These are phyloP conservation scores for Anableps anableps DNA, from an alignment of 2,797 vertebrate species.

Conservation along the genomic window DNA sequence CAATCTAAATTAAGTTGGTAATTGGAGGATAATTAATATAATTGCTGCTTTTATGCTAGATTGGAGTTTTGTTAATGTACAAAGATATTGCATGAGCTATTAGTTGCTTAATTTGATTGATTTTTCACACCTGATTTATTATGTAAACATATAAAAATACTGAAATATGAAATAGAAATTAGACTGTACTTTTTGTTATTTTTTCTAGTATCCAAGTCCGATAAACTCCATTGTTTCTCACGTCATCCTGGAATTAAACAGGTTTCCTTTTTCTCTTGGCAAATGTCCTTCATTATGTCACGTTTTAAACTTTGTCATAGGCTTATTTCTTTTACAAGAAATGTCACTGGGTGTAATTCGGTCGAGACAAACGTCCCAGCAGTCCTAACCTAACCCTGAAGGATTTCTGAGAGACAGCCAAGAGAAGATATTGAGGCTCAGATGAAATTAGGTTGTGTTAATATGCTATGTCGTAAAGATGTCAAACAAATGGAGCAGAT, in stretches of 20 bases:
- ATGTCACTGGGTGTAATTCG: conserved; percentile 69
- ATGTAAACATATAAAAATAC: conserved; percentile 62
- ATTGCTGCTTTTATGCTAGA: conserved; percentile 68
- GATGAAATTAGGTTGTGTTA: conserved; percentile 78
- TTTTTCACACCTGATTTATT: conserved; percentile 77
- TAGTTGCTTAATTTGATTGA: conserved; percentile 79
- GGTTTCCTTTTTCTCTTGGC: not conserved
- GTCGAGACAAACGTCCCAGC: conserved; percentile 70
- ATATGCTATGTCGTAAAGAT: conserved; percentile 74
- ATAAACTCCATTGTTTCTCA: not conserved
- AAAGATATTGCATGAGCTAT: conserved; percentile 78
- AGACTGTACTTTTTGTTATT: not conserved
- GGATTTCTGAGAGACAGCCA: conserved; percentile 72
- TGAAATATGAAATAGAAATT: conserved; percentile 8
- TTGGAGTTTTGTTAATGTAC: conserved; percentile 71
- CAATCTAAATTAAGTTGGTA: conserved; percentile 58
- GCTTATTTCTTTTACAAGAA: conserved; percentile 39
- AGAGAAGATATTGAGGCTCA: conserved; percentile 68
- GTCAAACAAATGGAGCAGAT: conserved; percentile 78
- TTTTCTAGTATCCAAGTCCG: conserved; percentile 10
- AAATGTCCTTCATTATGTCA: conserved; percentile 81
- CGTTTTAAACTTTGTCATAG: conserved; percentile 65
- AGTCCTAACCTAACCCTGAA: conserved; percentile 76
- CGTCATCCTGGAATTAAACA: not conserved
- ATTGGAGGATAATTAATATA: conserved; percentile 71